Base-by-base conservation (phyloP, 2,113 vertebrate genomes). In the Podilymbus podiceps region DNA sequence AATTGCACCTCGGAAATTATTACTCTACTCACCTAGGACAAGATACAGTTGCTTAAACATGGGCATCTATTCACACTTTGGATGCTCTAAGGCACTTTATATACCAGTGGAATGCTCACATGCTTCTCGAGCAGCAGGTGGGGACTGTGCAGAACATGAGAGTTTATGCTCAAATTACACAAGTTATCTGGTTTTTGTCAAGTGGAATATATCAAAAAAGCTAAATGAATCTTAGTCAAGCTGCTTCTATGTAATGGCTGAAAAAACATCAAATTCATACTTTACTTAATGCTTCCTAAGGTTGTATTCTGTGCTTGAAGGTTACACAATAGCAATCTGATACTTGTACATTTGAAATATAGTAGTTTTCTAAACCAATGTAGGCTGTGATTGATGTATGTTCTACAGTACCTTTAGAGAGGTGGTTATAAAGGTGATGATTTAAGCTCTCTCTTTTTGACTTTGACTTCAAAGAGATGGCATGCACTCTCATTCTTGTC, bases 261-360 rank as follows among this genome's bases (percentile, higher is more conserved):
- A 63, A 59, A 67, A 63, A 50, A 35, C 5, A 46, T 49, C 3
- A 69, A 75, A 67, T 53, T 13, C 4, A 14, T 35, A 47, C 3
- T 73, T 38, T 44, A 77, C 63, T 27, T 78, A 85, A 22, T 40
- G 9, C 85, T 92, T 59, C 19, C 30, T 6, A 38, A 62, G 3
- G 1, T 7, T 44, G 2, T 44, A 52, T 49, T 31, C 38, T 38
- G 12, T 23, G 3, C 47, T 74, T 81, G 31, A 80, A 64, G 38
- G 73, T 42, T 59, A 24, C 6, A 72, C 3, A 73, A 6, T 40
- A 44, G 20, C 11, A 42, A 22, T 35, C n/a, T 66, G 17, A 23
- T 31, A n/a, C 8, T 25, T 0, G 0, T 22, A 28, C 17, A 13
- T 64, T 56, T 66, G 49, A 74, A 94, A 56, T 44, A 5, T 13